Conservation (phyloP, 2,888 invertebrate species). For the Acanthoscelides obtectus region DNA sequence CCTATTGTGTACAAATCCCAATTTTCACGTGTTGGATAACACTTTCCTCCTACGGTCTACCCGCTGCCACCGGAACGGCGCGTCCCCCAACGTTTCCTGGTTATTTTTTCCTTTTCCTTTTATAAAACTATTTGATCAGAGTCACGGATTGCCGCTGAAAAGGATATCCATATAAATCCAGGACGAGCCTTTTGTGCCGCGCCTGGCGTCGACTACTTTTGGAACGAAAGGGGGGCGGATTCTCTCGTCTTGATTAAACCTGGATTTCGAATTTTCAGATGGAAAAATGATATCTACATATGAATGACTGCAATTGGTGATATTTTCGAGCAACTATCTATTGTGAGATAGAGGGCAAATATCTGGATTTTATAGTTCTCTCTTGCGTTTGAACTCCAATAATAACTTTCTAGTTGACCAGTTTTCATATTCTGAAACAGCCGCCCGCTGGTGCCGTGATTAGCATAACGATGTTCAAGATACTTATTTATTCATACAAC, state of each 20-base stretch:
- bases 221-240: neutral
- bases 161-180: neutral
- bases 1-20: neutral
- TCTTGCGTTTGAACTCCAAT: too few species aligned
- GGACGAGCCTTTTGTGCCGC: neutral
- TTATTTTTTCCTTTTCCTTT: neutral
- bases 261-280: neutral
- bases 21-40: neutral
- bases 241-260: neutral
- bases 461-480: too few species aligned
- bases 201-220: neutral
- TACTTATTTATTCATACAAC: too few species aligned
- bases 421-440: too few species aligned
- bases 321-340: neutral
- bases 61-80: neutral
- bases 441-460: too few species aligned
- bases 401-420: too few species aligned
- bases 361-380: too few species aligned
- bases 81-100: neutral
- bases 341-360: too few species aligned
- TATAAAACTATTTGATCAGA: neutral
- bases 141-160: neutral
- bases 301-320: neutral
- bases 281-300: neutral
- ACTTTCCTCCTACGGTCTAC: neutral